Conservation (phyloP, 2,113 vertebrate genomes). For the Sula dactylatra region DNA sequence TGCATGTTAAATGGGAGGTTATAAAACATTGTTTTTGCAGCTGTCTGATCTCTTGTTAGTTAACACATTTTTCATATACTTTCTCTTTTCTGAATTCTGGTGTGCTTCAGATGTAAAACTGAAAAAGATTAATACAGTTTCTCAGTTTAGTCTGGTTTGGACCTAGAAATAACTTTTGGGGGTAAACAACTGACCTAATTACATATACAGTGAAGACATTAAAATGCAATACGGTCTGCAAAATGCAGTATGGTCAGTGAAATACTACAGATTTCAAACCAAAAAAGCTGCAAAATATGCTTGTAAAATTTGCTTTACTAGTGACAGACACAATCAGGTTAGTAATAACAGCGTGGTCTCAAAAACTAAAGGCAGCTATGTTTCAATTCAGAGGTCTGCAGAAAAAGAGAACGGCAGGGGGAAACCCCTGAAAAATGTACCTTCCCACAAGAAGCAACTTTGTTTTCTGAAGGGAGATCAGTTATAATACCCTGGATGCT, state of each 20-base stretch:
- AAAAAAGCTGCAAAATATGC: neutral
- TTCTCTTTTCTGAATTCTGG: neutral
- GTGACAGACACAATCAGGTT: neutral
- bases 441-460: neutral
- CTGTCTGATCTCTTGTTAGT: conserved; percentile 26
- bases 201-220: conserved; percentile 22
- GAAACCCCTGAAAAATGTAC: neutral
- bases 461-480: neutral
- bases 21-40: conserved; percentile 44
- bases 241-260: neutral
- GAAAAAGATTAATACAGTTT: neutral
- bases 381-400: neutral
- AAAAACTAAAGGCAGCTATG: neutral
- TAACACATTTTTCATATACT: conserved; percentile 17
- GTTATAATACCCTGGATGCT: neutral
- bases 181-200: conserved; percentile 61
- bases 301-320: neutral
- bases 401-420: neutral
- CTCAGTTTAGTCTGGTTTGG: conserved; percentile 47
- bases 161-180: conserved; percentile 38
- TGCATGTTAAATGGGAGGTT: conserved; percentile 17
- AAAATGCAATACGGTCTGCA: conserved; percentile 14
- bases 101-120: conserved; percentile 28
- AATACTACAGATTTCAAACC: neutral
- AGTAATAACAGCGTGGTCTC: neutral